A percentile compares a stretch with the other conserved stretches of the same genome.
These are phyloP conservation scores for Dorcus parallelipipedus DNA, from an alignment of 2,888 invertebrate genomes.

Conservation along the genomic window DNA sequence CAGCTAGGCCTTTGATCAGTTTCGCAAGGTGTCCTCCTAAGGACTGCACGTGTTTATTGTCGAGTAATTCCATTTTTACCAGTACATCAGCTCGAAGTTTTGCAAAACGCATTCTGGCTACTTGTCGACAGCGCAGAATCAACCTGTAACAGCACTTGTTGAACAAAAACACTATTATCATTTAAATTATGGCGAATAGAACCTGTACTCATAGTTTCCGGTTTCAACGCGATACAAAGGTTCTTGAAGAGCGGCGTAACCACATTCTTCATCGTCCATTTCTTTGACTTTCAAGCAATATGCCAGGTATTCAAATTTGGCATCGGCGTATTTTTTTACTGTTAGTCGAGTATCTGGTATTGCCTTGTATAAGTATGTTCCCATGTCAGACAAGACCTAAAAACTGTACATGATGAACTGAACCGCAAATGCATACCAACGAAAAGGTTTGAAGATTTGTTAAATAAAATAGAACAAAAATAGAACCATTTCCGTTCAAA, in stretches of 20 bases:
- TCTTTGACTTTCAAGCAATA: constrained; percentile 99
- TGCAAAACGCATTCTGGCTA: constrained; percentile 83
- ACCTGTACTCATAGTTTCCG: constrained; percentile 98
- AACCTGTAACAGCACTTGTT: constrained; percentile 54
- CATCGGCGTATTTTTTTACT: constrained; percentile 96
- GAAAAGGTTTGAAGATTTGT: too few relatives aligned
- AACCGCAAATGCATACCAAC: too few relatives aligned
- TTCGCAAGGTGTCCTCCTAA: constrained; percentile 81
- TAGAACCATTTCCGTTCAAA: too few relatives aligned
- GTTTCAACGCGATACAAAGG: constrained; percentile 97
- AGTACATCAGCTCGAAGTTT: constrained; percentile 85
- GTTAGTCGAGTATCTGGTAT: constrained; percentile 98
- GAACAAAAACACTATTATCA: background rate
- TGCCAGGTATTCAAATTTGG: constrained; percentile 98
- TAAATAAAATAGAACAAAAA: too few relatives aligned
- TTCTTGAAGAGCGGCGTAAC: constrained; percentile 88
- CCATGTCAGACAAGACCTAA: constrained; percentile 90
- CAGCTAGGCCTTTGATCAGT: constrained; percentile 79
- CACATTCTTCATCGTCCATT: constrained; percentile 98
- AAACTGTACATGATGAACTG: background rate
- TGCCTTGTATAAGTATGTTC: constrained; percentile 95
- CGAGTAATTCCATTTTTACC: constrained; percentile 94
- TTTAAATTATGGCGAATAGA: background rate
- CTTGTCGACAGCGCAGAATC: constrained; percentile 92
- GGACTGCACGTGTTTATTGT: constrained; percentile 97